Conservation (phyloP, 2,888 invertebrate genomes). For the Amorpha juglandis region DNA sequence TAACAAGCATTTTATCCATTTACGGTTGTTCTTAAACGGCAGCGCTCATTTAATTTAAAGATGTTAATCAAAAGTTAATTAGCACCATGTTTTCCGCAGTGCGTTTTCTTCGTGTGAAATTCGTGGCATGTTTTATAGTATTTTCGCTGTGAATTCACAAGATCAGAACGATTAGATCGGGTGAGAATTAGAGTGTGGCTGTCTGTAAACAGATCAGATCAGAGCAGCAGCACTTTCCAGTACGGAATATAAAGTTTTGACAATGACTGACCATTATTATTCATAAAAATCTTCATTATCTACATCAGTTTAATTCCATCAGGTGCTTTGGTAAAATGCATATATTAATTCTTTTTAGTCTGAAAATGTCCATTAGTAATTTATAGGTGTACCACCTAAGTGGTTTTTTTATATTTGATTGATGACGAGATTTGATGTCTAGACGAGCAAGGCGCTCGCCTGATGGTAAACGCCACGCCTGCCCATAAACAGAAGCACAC, state of each 20-base stretch:
- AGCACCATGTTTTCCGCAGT: constrained; percentile 35
- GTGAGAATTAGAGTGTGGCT: constrained; percentile 40
- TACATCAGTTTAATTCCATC: too few relatives aligned
- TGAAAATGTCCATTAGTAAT: too few relatives aligned
- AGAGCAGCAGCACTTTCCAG: constrained; percentile 23
- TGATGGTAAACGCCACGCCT: too few relatives aligned
- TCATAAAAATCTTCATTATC: too few relatives aligned
- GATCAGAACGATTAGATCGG: constrained; percentile 46
- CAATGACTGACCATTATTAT: neutral
- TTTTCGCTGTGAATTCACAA: constrained; percentile 33
- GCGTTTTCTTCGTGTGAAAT: constrained; percentile 44
- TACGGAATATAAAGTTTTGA: neutral
- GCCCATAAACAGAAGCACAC: too few relatives aligned
- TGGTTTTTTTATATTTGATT: too few relatives aligned
- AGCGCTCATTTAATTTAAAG: constrained; percentile 23
- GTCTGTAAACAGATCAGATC: constrained; percentile 17
- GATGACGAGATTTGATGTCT: too few relatives aligned
- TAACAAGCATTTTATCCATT: constrained; percentile 1
- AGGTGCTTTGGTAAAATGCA: too few relatives aligned
- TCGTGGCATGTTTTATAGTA: constrained; percentile 41
- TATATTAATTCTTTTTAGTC: too few relatives aligned
- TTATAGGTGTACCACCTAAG: too few relatives aligned
- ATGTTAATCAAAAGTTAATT: constrained; percentile 39
- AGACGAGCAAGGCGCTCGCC: too few relatives aligned
- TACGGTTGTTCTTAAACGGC: constrained; percentile 6